phyloP scores from a whole-genome alignment of 2,113 vertebrate species.

The Scophthalmus maximus region DNA sequence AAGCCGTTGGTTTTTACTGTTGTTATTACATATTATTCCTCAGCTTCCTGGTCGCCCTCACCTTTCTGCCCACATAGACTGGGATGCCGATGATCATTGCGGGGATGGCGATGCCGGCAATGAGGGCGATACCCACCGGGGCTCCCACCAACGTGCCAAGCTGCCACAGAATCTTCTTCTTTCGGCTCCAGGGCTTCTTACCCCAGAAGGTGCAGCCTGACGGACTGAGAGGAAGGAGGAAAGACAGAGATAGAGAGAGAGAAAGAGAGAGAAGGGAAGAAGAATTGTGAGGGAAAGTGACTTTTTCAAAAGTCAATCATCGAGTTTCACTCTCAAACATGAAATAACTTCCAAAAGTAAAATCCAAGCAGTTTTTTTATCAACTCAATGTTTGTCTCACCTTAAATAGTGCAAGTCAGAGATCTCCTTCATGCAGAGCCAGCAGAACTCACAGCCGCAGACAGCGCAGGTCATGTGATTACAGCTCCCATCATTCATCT shows the following conservation, averaged over 20 bases:
- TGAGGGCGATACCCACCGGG: conserved; percentile 97
- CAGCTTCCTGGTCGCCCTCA: conserved; percentile 56
- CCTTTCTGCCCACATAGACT: conserved; percentile 98
- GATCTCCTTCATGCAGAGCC: conserved; percentile 99
- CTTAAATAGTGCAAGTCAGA: conserved; percentile 99
- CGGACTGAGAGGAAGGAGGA: conserved; percentile 81
- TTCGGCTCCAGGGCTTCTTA: conserved; percentile 99
- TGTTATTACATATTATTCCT: background rate
- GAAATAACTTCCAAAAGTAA: too few species aligned
- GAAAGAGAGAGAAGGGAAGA: background rate
- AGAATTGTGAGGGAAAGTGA: too few species aligned
- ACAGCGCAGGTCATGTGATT: conserved; percentile 99
- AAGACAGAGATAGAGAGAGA: background rate
- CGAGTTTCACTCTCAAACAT: too few species aligned
- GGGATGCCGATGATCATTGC: conserved; percentile 99
- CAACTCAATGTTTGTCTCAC: conserved; percentile 72
- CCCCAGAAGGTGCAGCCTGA: conserved; percentile 99
- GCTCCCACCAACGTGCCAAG: conserved; percentile 97
- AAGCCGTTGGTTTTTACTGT: too few species aligned
- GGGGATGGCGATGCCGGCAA: conserved; percentile 97
- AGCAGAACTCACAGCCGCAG: conserved; percentile 99
- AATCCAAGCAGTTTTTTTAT: background rate
- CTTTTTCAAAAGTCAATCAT: too few species aligned
- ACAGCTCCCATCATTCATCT: conserved; percentile 99
- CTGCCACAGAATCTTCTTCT: conserved; percentile 99